Percentiles rank a stretch among this genome's conserved stretches.
Conservation (phyloP, 1,140 invertebrate species). For the Oppia nitens region DNA sequence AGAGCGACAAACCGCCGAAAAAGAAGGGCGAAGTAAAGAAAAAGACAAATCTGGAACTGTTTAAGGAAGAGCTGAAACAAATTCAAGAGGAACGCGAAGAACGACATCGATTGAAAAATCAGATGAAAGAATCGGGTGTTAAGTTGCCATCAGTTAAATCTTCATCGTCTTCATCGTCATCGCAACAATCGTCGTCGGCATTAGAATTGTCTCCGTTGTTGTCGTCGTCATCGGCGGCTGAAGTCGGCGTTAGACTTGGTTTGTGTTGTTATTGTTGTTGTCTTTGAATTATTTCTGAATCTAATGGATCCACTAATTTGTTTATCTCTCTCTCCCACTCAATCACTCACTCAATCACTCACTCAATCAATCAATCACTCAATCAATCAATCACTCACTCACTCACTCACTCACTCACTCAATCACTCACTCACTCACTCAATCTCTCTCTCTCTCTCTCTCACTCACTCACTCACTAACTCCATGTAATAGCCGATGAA, state of each 20-base stretch:
- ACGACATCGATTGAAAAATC: constrained; percentile 48
- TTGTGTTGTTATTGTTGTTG: too few species aligned
- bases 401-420: too few species aligned
- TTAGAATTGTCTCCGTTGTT: constrained; percentile 16
- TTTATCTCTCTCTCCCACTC: too few species aligned
- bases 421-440: too few species aligned
- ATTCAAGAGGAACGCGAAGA: constrained; percentile 95
- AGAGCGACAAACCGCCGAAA: constrained; percentile 32
- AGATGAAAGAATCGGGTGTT: constrained; percentile 27
- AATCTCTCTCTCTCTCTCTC: too few species aligned
- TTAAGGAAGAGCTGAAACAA: constrained; percentile 83
- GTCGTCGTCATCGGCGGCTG: constrained; percentile 5
- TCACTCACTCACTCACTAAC: too few species aligned
- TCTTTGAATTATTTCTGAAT: too few species aligned
- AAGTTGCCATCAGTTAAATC: neutral
- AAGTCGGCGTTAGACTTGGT: neutral
- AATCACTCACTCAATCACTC: too few species aligned
- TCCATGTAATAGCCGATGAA: constrained; percentile 27
- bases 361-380: too few species aligned
- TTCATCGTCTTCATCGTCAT: constrained; percentile 4
- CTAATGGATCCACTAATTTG: too few species aligned
- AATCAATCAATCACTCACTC: too few species aligned
- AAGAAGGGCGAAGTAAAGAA: constrained; percentile 72
- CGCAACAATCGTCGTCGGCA: constrained; percentile 20
- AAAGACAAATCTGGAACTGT: constrained; percentile 90